Evolutionary conservation across 2,888 invertebrate genomes (phyloP).

Genomic region (Tuta absoluta): DNA sequence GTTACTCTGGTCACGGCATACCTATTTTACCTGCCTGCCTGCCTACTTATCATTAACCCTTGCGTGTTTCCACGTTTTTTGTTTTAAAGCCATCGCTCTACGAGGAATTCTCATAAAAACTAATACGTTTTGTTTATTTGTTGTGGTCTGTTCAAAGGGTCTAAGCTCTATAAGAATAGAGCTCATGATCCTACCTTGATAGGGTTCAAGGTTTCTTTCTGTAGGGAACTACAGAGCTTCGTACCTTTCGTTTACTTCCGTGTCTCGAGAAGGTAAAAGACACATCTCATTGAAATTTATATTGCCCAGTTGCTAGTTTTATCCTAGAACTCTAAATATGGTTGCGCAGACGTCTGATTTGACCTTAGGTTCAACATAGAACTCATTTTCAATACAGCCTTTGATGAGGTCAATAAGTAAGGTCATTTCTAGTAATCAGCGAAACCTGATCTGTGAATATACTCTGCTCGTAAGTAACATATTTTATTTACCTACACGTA

Average conservation of each 20-base stretch:
- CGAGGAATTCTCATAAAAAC: slow-evolving; percentile 26
- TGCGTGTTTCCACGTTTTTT: slow-evolving; percentile 34
- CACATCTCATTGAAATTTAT: slow-evolving; percentile 16
- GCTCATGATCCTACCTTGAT: not conserved
- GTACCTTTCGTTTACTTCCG: slow-evolving; percentile 11
- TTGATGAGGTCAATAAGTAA: slow-evolving; percentile 47
- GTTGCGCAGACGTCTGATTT: slow-evolving; percentile 44
- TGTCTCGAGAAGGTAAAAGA: slow-evolving; percentile 15
- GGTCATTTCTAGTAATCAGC: slow-evolving; percentile 44
- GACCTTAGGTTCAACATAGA: slow-evolving; percentile 50
- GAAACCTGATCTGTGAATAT: slow-evolving; percentile 8
- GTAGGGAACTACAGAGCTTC: not conserved
- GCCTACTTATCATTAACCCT: slow-evolving; percentile 38
- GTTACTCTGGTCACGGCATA: slow-evolving; percentile 46
- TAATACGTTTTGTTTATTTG: slow-evolving; percentile 26
- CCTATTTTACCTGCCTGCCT: slow-evolving; percentile 14
- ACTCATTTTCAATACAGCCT: slow-evolving; percentile 46
- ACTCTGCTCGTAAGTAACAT: not conserved
- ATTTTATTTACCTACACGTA: not conserved
- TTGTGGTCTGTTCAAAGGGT: not conserved
- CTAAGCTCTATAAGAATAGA: not conserved
- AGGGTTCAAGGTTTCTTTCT: not conserved
- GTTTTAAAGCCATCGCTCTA: slow-evolving; percentile 28
- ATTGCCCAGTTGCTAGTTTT: slow-evolving; percentile 18
- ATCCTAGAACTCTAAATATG: slow-evolving; percentile 39